These are phyloP conservation scores for Hyperopisus bebe DNA, from an alignment of 2,113 vertebrate species.

Conservation along the genomic window DNA sequence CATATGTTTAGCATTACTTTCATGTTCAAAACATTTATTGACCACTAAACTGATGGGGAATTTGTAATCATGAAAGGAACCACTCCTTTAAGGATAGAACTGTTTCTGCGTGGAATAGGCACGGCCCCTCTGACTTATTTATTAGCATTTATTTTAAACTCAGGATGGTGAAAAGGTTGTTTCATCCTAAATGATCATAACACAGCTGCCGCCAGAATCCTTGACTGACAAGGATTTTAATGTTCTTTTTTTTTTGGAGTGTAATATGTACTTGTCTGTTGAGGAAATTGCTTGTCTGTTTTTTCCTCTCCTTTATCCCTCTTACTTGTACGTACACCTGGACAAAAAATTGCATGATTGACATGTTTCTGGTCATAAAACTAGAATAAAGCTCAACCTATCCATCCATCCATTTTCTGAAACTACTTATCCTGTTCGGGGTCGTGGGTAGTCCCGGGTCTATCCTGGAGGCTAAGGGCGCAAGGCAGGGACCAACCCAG, in stretches of 20 bases:
- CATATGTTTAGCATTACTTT: not conserved
- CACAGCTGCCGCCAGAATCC: not conserved
- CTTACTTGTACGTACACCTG: not conserved
- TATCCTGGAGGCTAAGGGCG: too few species aligned
- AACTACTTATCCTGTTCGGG: too few species aligned
- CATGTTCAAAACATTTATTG: not conserved
- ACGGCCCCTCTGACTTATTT: not conserved
- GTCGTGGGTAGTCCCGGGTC: too few species aligned
- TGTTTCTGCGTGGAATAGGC: not conserved
- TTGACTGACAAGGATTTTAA: not conserved
- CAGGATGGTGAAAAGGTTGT: not conserved
- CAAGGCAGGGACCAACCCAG: too few species aligned
- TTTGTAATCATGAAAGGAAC: not conserved
- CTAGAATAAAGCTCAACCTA: not conserved
- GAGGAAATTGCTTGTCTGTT: not conserved
- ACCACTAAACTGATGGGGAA: not conserved
- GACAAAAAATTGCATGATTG: not conserved
- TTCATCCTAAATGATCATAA: not conserved
- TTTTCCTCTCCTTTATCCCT: not conserved
- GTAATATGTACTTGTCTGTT: not conserved
- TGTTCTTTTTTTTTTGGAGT: not conserved
- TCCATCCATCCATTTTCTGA: too few species aligned
- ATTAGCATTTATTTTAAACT: not conserved
- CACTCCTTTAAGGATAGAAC: not conserved
- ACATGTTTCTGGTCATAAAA: not conserved